Evolutionary conservation across 2,888 invertebrate genomes (phyloP), one percentile per base, ranked within the genome.

Genomic region (Orthosia incerta): DNA sequence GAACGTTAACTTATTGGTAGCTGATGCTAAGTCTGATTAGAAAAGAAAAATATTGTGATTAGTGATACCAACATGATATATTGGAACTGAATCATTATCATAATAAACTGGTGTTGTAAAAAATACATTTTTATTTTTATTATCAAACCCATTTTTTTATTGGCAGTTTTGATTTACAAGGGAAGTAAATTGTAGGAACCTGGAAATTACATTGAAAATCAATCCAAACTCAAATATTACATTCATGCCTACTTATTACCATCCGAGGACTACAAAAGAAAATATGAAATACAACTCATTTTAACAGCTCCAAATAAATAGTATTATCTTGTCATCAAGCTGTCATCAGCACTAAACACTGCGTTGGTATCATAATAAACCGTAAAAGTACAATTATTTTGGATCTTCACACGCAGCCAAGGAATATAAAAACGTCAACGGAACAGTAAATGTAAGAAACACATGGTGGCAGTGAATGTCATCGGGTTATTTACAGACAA

Each of bases 361-460:
- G 90, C 95, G 95, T 95, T 94, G 95, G 95, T 91, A 93, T 90
- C 89, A 89, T 89, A 91, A 92, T 92, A 93, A 93, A 91, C 91
- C 87, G 88, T 92, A 92, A 94, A 94, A 92, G 89, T 90, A 92
- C 93, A 94, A 95, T 94, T 93, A 95, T 94, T 91, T 91, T 78
- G 82, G 89, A 90, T 91, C 94, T 95, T 95, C 95, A 95, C 95
- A 95, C 94, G 93, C 88, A 88, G 79, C 62, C 87, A 79, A 86
- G 81, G 78, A 83, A 81, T 87, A 93, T 96, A 94, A 96, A 95
- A 93, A 92, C 89, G 94, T 96, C 95, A 95, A 89, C 95, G 87
- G 88, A 76, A 68, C 82, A 70, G 75, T 89, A 89, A 89, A 91
- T 91, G 91, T 89, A 89, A 82, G 79, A 85, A 91, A 93, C 95